Base-by-base conservation (phyloP, 2,797 vertebrate genomes). In the Ciconia nigra region DNA sequence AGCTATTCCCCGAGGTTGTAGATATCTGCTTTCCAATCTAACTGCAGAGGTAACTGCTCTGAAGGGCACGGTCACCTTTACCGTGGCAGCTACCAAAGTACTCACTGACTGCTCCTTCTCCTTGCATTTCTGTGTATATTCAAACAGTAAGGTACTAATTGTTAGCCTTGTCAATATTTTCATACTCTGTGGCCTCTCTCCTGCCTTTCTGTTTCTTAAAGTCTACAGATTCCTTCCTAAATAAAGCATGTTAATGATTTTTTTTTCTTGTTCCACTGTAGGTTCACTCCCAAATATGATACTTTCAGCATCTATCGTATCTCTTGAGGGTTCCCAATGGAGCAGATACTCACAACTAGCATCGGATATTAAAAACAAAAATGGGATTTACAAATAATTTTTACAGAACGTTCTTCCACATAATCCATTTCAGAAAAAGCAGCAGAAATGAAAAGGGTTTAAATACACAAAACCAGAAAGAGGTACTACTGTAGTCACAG, bases 51-150 rank as follows among this genome's bases (percentile, higher is more conserved):
- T 41, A 87, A 83, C 91, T 65, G 70, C 90, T 87, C 59, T 55
- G 81, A 90, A 94, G 93, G 96, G 63, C 92, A 59, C 7, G 4
- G 62, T 85, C 95, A 92, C 93, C 93, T 96, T 89, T 73, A 33
- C 61, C 28, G 17, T 2, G 39, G 90, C 72, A 73, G 93, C 89
- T 77, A 44, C 62, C 61, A 61, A 19, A 33, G 77, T 47, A 46
- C 62, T 87, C 72, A 4, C 37, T 1, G 7, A 4, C 71, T 73
- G 59, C 82, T 74, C 82, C 49, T 77, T 70, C 55, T 78, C 69
- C 39, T 59, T 46, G 37, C 52, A 42, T 61, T 85, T 28, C 81
- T 80, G 67, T 22, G 2, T 52, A 39, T 80, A 80, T 83, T 93
- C 22, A 12, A 63, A 39, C 66, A 31, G 10, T 25, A 24, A 55